Base-by-base conservation (phyloP, 2,888 invertebrate genomes). In the Rotaria sp. region DNA sequence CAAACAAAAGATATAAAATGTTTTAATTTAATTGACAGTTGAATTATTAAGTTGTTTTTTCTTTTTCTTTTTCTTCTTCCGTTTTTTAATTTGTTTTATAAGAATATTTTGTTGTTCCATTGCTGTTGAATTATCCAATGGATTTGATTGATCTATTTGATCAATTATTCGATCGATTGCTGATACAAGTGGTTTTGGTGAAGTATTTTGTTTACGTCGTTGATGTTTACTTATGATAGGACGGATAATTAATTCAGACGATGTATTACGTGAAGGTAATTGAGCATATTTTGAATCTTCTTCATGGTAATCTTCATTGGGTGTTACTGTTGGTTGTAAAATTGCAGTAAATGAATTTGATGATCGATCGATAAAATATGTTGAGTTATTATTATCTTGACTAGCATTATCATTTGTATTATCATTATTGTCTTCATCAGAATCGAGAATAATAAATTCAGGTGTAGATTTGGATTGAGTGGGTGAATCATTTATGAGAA, bases 231-330 rank as follows among this genome's bases (percentile, higher is more conserved):
- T 38, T 35, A 75, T 21, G 41, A 75, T 75, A 21, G 75, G 38
- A 75, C 75, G 75, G 18, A 75, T 75, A 15, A 30, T 59, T 30
- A 30, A 8, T 11, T n/a, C 11, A 30, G 75, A 41, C 24, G 41
- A 24, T 26, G 26, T 75, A 8, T 35, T 41, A 24, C 41, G 38
- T 7, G 21, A 38, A 30, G 75, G 75, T 41, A 75, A 75, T 10
- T 38, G 41, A 8, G 75, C 75, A 41, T 75, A 75, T 75, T 75
- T 75, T 5, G 75, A 75, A 75, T 75, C 75, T 41, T 75, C 38
- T 38, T 41, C 18, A 10, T 41, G 15, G 24, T 75, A 41, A 75
- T 75, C 75, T 26, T 75, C 26, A 8, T 15, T 24, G 21, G 38
- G 24, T 41, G 26, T 75, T 8, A 8, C 18, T 15, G n/a, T 38